phyloP scores from a whole-genome alignment of 2,113 vertebrate species.

The Rhodinocichla rosea region DNA sequence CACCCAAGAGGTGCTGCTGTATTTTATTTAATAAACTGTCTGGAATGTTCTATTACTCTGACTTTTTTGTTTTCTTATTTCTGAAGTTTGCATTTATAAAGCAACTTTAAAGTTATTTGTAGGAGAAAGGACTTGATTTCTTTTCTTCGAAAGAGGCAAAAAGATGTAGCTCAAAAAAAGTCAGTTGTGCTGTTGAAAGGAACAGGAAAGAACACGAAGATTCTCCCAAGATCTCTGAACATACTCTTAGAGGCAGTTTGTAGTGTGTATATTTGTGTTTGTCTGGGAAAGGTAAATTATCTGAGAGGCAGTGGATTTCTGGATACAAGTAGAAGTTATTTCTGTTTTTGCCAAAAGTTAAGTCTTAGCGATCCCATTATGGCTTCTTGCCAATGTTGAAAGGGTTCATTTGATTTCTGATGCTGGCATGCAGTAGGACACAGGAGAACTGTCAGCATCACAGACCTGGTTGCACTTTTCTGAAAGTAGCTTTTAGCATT shows the following conservation, averaged over 20 bases:
- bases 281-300: background rate
- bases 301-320: background rate
- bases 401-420: background rate
- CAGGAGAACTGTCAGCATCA: background rate
- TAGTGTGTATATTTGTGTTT: background rate
- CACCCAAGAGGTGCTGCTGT: constrained; percentile 23
- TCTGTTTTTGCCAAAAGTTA: background rate
- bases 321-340: background rate
- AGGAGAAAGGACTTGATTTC: background rate
- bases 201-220: background rate
- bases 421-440: background rate
- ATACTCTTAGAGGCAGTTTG: background rate
- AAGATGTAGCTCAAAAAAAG: background rate
- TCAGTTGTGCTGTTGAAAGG: background rate
- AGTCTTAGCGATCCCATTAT: background rate
- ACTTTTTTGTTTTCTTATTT: background rate
- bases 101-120: background rate
- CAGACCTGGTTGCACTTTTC: background rate
- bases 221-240: background rate
- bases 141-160: background rate
- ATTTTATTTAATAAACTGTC: constrained; percentile 5
- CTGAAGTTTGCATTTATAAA: background rate
- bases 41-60: background rate
- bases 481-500: background rate
- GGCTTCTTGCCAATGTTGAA: background rate